These are phyloP conservation scores for Leptinotarsa texana DNA, from an alignment of 1,140 invertebrate genomes.

Conservation along the genomic window DNA sequence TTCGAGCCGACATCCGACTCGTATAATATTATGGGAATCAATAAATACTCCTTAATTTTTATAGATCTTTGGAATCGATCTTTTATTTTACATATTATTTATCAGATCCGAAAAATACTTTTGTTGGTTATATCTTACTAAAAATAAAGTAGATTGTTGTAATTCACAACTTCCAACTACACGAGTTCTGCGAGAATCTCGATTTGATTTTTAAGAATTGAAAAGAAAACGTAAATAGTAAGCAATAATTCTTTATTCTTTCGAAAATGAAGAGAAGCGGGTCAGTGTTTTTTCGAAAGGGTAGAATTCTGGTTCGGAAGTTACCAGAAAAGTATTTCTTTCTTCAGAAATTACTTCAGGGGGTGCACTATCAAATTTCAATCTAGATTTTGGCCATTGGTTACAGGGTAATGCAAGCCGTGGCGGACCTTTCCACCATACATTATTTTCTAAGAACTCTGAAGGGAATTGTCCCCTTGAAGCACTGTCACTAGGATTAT, in stretches of 20 bases:
- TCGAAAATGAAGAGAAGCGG: slow-evolving; percentile 4
- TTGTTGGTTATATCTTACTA: background rate
- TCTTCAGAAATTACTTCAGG: too few species aligned
- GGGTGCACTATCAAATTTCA: too few species aligned
- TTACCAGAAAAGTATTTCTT: too few species aligned
- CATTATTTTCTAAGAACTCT: background rate
- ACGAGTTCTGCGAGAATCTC: background rate
- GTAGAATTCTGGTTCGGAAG: too few species aligned
- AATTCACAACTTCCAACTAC: background rate
- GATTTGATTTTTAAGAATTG: background rate
- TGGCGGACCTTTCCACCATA: background rate
- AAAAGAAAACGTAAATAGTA: slow-evolving; percentile 15
- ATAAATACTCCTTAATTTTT: background rate
- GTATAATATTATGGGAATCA: slow-evolving; percentile 9
- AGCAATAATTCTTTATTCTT: background rate
- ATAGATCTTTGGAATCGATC: background rate
- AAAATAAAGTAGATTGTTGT: background rate
- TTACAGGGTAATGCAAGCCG: too few species aligned
- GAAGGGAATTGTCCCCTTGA: background rate
- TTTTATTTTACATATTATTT: background rate
- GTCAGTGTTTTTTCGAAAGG: too few species aligned
- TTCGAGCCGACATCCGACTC: background rate
- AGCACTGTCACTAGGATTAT: background rate
- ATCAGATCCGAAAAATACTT: background rate
- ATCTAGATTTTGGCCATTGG: too few species aligned